Conservation (phyloP, 2,888 invertebrate species). For the Nephrotoma appendiculata region DNA sequence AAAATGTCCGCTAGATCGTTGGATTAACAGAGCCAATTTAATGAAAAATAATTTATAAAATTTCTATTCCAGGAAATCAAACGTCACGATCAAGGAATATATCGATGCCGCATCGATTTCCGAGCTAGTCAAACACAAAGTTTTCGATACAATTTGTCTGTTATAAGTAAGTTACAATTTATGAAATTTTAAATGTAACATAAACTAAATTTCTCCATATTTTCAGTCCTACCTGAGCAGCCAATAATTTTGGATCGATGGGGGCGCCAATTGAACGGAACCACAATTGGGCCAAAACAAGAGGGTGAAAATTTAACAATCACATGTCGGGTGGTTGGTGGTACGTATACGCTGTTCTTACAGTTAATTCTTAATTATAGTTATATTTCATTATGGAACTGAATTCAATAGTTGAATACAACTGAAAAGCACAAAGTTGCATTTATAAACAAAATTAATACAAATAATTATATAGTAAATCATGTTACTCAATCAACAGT, state of each 20-base stretch:
- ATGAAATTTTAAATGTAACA: neutral
- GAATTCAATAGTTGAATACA: too few relatives aligned
- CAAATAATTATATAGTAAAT: neutral
- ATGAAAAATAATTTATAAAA: neutral
- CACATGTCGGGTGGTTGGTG: conserved; percentile 76
- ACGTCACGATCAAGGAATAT: conserved; percentile 76
- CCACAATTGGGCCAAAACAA: conserved; percentile 67
- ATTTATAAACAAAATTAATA: neutral
- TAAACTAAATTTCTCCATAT: neutral
- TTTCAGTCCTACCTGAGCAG: conserved; percentile 72
- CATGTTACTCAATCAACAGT: neutral
- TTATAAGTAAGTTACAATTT: conserved; percentile 59
- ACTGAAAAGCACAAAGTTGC: neutral
- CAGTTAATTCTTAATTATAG: too few relatives aligned
- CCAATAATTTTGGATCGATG: conserved; percentile 73
- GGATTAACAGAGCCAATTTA: too few relatives aligned
- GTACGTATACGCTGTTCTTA: conserved; percentile 33
- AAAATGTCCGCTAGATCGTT: too few relatives aligned
- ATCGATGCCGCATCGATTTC: conserved; percentile 82
- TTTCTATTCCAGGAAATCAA: conserved; percentile 49
- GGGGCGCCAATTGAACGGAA: conserved; percentile 67
- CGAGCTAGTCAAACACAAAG: conserved; percentile 79
- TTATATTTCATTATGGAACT: too few relatives aligned
- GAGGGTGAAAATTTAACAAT: conserved; percentile 74
- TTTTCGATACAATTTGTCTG: conserved; percentile 78